These are phyloP conservation scores for Anthoscopus minutus DNA, from an alignment of 2,113 vertebrate species.

Conservation along the genomic window DNA sequence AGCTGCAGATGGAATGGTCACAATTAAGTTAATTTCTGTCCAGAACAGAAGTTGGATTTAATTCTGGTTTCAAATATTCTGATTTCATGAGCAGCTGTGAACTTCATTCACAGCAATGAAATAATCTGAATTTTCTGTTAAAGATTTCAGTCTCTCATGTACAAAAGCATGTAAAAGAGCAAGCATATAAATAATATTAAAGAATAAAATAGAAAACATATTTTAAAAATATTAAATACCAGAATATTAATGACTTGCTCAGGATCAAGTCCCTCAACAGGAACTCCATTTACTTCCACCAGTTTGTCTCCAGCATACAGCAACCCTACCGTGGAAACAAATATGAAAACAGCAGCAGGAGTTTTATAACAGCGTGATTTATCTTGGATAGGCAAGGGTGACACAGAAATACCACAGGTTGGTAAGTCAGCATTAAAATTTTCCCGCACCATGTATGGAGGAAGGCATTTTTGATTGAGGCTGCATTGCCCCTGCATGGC, in stretches of 20 bases:
- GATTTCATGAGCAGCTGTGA: background rate
- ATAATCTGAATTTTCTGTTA: background rate
- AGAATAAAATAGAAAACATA: background rate
- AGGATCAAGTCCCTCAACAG: conserved; percentile 89
- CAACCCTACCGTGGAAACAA: conserved; percentile 72
- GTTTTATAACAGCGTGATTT: background rate
- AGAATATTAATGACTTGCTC: conserved; percentile 94
- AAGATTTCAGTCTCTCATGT: background rate
- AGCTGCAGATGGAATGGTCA: background rate
- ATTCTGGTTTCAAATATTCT: background rate
- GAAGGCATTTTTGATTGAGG: background rate
- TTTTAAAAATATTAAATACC: conserved; percentile 62
- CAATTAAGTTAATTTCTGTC: background rate
- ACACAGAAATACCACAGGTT: background rate
- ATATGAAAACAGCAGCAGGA: background rate
- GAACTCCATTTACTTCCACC: conserved; percentile 90
- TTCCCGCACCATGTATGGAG: background rate
- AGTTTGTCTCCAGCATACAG: conserved; percentile 92
- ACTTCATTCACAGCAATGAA: background rate
- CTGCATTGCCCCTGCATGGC: background rate
- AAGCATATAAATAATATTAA: background rate
- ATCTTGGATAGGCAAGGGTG: background rate
- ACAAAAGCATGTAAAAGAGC: background rate
- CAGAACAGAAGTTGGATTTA: background rate
- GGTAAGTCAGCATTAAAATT: background rate